These are phyloP conservation scores for Ceyx melanurus DNA, from an alignment of 2,113 vertebrate species.

Conservation along the genomic window DNA sequence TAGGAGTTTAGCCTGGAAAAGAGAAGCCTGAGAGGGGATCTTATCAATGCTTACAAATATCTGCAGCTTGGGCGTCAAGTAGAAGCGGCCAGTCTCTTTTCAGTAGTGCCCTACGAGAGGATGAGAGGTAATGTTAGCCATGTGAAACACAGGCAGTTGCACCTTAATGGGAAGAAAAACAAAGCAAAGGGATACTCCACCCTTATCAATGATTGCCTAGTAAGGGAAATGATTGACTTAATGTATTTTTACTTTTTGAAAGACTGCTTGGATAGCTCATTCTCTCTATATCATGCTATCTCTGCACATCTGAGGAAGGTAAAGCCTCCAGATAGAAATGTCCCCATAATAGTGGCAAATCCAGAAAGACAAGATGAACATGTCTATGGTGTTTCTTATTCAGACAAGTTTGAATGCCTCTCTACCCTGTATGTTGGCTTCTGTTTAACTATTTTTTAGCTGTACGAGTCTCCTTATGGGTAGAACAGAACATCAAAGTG, in stretches of 20 bases:
- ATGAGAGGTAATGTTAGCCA: too few relatives aligned
- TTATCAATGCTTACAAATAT: too few relatives aligned
- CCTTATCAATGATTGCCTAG: neutral
- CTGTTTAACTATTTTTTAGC: neutral
- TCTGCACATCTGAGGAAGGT: neutral
- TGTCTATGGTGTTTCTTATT: neutral
- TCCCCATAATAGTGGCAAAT: neutral
- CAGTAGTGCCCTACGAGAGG: too few relatives aligned
- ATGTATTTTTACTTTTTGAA: neutral
- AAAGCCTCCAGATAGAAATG: neutral
- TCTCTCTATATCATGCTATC: neutral
- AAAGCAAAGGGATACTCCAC: neutral
- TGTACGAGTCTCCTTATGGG: fast-evolving
- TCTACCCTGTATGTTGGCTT: neutral
- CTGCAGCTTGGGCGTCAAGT: too few relatives aligned
- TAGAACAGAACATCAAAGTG: neutral
- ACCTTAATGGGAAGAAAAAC: too few relatives aligned
- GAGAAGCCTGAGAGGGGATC: too few relatives aligned
- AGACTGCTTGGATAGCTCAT: neutral
- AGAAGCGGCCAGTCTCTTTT: too few relatives aligned
- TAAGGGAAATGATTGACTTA: neutral
- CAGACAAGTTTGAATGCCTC: neutral
- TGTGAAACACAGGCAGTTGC: too few relatives aligned
- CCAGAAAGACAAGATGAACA: neutral
- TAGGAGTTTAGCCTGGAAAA: too few relatives aligned